Conservation (phyloP, 2,888 invertebrate species). For the Dasysyrphus albostriatus region DNA sequence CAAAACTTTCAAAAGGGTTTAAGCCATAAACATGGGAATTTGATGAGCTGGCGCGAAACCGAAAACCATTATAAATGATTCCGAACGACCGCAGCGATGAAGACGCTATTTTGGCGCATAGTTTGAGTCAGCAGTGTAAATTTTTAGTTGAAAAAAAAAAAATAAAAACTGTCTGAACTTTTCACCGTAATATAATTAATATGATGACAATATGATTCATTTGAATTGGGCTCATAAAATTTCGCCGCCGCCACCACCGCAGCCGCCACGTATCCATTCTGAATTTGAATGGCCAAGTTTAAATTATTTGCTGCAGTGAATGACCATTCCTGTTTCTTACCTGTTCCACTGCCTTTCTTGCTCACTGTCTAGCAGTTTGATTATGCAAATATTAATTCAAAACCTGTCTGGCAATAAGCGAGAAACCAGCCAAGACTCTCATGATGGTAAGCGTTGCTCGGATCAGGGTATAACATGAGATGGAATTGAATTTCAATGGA, state of each 20-base stretch:
- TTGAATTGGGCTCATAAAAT: conserved; percentile 49
- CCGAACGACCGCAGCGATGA: conserved; percentile 40
- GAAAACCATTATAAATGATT: conserved; percentile 31
- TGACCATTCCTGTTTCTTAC: conserved; percentile 50
- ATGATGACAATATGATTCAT: conserved; percentile 59
- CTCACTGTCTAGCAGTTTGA: conserved; percentile 10
- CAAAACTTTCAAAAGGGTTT: conserved; percentile 27
- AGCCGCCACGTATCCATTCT: background rate
- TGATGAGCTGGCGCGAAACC: conserved; percentile 58
- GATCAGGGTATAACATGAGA: conserved; percentile 16
- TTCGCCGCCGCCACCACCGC: background rate
- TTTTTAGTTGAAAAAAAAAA: background rate
- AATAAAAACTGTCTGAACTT: conserved; percentile 14
- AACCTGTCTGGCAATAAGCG: conserved; percentile 61
- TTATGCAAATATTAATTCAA: conserved; percentile 74
- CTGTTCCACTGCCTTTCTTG: conserved; percentile 4
- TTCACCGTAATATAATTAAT: conserved; percentile 44
- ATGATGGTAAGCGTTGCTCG: background rate
- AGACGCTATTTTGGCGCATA: conserved; percentile 59
- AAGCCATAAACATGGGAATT: conserved; percentile 57
- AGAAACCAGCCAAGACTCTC: background rate
- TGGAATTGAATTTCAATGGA: conserved; percentile 48
- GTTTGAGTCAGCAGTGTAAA: conserved; percentile 8
- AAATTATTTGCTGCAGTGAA: conserved; percentile 51
- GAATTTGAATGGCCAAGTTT: conserved; percentile 13